Conservation (phyloP, 2,113 vertebrate genomes). For the Centropristis striata region DNA sequence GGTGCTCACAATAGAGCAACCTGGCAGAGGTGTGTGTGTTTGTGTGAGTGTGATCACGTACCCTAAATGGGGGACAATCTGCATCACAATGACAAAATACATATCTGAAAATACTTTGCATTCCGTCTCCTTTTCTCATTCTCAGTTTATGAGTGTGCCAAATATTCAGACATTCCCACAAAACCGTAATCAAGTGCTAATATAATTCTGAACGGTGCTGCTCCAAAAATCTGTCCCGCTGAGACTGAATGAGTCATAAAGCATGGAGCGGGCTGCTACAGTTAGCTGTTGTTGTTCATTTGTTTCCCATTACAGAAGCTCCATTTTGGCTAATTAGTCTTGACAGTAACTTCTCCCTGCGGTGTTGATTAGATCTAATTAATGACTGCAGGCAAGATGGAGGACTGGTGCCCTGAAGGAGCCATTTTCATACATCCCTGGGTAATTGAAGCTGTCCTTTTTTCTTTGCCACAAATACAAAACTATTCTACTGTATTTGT, state of each 20-base stretch:
- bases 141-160: constrained; percentile 4
- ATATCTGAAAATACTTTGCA: background rate
- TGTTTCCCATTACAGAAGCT: constrained; percentile 78
- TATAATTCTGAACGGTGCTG: constrained; percentile 43
- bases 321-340: constrained; percentile 79
- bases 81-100: background rate
- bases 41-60: background rate
- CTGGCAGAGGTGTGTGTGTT: constrained; percentile 14
- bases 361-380: constrained; percentile 82
- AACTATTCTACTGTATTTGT: constrained; percentile 14
- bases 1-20: constrained; percentile 33
- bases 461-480: constrained; percentile 17
- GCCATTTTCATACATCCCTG: constrained; percentile 54
- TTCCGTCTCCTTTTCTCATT: background rate
- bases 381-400: constrained; percentile 78
- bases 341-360: constrained; percentile 77
- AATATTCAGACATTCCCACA: constrained; percentile 34
- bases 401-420: constrained; percentile 61
- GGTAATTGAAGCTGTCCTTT: constrained; percentile 54
- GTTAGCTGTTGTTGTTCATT: constrained; percentile 83
- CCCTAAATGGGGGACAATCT: constrained; percentile 2
- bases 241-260: constrained; percentile 70
- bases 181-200: constrained; percentile 51
- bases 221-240: constrained; percentile 57
- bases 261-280: constrained; percentile 62